Evolutionary conservation across 2,797 vertebrate species (phyloP), one percentile per base, ranked within the genome.

Genomic region (Rousettus madagascariensis): DNA sequence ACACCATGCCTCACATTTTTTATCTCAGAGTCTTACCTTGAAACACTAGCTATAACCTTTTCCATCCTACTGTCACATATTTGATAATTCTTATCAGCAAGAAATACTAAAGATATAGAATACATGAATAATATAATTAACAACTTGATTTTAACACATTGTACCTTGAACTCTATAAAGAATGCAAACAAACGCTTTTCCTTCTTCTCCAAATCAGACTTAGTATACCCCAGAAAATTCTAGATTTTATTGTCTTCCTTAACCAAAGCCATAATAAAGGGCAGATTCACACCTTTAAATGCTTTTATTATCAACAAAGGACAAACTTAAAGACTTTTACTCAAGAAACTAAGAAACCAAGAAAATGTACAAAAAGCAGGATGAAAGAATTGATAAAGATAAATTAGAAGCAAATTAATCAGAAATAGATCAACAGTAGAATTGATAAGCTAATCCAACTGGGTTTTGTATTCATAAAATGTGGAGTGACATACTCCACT

Each of bases 181-280:
- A 66, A 86, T 49, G 30, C 59, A 89, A 91, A 80, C 6, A 89
- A 91, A 80, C 6, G 6, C 15, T 82, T 92, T 79, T 95, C n/a
- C 26, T 84, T 66, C 88, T 63, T 66, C 88, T 69, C 36, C n/a
- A 79, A 79, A 65, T 55, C 28, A 86, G 46, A 90, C 30, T 94
- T 53, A 41, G 61, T 85, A 85, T 85, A 90, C 69, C 26, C 26
- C 26, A 72, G 33, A n/a, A 82, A 86, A 89, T 13, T 90, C 36
- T 83, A 51, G 19, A 87, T 57, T 86, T 90, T 90, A 77, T 33
- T 59, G n/a, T 46, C 55, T 86, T 90, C 72, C 49, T 63, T 65
- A 65, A 38, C 26, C 38, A 88, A 95, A 91, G 36, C 51, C 87
- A 24, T 15, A 78, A 86, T 61, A 84, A 93, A 71, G 17, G 65